Base-by-base conservation (phyloP, 2,888 invertebrate species). In the Acronicta aceris region DNA sequence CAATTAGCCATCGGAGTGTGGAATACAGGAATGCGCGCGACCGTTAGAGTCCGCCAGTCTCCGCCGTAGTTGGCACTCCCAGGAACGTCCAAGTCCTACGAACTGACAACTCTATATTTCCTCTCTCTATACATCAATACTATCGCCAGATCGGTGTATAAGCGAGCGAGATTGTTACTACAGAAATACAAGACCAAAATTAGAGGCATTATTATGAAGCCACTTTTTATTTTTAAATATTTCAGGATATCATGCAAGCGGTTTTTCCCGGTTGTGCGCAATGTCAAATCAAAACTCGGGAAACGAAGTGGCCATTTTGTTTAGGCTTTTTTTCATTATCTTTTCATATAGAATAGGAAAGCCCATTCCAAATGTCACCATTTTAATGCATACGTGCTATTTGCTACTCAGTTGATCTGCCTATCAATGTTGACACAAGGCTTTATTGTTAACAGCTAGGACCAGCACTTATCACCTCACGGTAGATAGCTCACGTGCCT, bases 31-130 rank as follows among this genome's bases (percentile, higher is more conserved):
- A 93, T 93, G 93, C 88, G 90, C 83, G 82, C 90, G 78, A 92
- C 94, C 94, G 94, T 94, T 93, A 93, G 86, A 73, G 87, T 92
- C 92, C 94, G 93, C 89, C 86, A 85, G 76, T 57, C 59, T 57
- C 73, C 72, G 76, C 89, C 89, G 71, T 90, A 90, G 86, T 88
- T 86, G 87, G 88, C 87, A 85, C 83, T 84, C 84, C 84, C 81
- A 79, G 67, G 71, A 76, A 78, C 74, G 68, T 70, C 76, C 59
- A 70, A 47, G 45, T 45, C 45, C 54, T 64, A 54, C 49, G 58
- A 21, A 59, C 53, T 53, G 56, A 53, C 59, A 52, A 57, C 27
- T 57, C 59, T 55, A 59, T 52, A 68, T 52, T 30, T 30, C 33
- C 33, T 21, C 47, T 57, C 21, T 21, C 21, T 52, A 53, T 40